These are phyloP conservation scores for Saccostrea cuccullata DNA, from an alignment of 1,140 invertebrate genomes.

Conservation along the genomic window DNA sequence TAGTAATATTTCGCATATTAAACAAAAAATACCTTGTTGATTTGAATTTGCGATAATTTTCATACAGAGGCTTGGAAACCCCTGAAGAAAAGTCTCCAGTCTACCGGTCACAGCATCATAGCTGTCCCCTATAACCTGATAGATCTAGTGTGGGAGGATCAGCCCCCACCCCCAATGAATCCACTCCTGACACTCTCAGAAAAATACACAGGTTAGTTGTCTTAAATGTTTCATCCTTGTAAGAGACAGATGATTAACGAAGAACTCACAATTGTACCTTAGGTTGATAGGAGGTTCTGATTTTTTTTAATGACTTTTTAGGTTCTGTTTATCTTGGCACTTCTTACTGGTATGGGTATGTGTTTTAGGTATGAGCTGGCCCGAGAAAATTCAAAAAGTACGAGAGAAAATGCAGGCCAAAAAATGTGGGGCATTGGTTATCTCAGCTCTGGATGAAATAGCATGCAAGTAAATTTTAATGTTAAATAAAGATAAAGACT, in stretches of 20 bases:
- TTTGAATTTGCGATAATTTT: not conserved
- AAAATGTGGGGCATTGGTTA: slow-evolving; percentile 82
- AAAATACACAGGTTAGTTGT: slow-evolving; percentile 84
- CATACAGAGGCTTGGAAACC: slow-evolving; percentile 82
- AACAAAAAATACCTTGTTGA: too few relatives aligned
- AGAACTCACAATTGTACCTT: too few relatives aligned
- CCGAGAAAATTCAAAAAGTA: slow-evolving; percentile 70
- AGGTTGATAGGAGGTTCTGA: too few relatives aligned
- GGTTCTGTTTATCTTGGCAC: not conserved
- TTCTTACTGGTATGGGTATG: not conserved
- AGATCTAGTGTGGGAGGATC: slow-evolving; percentile 87
- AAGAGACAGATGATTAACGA: not conserved
- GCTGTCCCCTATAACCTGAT: slow-evolving; percentile 89
- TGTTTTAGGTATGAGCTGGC: slow-evolving; percentile 66
- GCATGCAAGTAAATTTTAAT: slow-evolving; percentile 69
- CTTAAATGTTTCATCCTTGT: not conserved
- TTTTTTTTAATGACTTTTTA: too few relatives aligned
- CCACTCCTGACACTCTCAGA: slow-evolving; percentile 83
- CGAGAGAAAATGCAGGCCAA: slow-evolving; percentile 72
- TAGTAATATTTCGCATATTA: too few relatives aligned
- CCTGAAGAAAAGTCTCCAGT: slow-evolving; percentile 82
- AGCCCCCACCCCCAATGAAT: slow-evolving; percentile 81
- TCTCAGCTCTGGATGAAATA: slow-evolving; percentile 79
- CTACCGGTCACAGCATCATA: slow-evolving; percentile 84
- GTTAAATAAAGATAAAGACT: too few relatives aligned